Base-by-base conservation (phyloP, 2,797 vertebrate species). In the Diceros bicornis region DNA sequence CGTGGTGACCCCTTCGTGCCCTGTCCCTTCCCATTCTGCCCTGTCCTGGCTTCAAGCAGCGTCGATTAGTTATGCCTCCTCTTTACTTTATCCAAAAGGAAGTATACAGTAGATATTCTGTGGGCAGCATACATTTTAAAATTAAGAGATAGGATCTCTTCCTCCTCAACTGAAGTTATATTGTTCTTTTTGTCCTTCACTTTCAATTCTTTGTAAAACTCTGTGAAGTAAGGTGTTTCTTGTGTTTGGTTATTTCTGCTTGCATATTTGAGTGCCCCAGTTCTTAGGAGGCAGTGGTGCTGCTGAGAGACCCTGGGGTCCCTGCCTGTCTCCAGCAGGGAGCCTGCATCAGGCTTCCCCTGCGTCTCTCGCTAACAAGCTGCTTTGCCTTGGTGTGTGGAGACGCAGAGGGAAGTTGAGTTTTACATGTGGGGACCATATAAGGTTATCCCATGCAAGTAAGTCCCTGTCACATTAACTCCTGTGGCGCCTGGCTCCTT, bases 201-300 rank as follows among this genome's bases (percentile, higher is more conserved):
- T 74, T 89, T 83, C 17, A 74, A 7, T 81, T 86, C 52, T 79
- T 57, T 66, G 32, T 68, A 32, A 83, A 59, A 41, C 69, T 92
- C 29, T 17, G 18, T 18, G 29, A 61, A 61, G 64, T 4, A 3
- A 61, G 64, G 27, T 57, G 16, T 18, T 61, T 59, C 47, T 71
- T 50, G n/a, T 50, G 13, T 86, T 52, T 68, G n/a, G 20, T 21
- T n/a, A 20, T 44, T 47, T 41, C 44, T 23, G 4, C 16, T 64
- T 52, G 78, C 3, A 0, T 41, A 1, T 96, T 25, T 77, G 83
- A 16, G 69, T 59, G n/a, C 29, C 89, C 52, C 11, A 3, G 34
- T 55, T 47, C 61, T 83, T 61, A 25, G 64, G n/a, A 66, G 69
- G n/a, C n/a, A 55, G 72, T 12, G 0, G 7, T 32, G n/a, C 44